Conservation (phyloP, 2,888 invertebrate species). For the Drosophila parthenogenetica region DNA sequence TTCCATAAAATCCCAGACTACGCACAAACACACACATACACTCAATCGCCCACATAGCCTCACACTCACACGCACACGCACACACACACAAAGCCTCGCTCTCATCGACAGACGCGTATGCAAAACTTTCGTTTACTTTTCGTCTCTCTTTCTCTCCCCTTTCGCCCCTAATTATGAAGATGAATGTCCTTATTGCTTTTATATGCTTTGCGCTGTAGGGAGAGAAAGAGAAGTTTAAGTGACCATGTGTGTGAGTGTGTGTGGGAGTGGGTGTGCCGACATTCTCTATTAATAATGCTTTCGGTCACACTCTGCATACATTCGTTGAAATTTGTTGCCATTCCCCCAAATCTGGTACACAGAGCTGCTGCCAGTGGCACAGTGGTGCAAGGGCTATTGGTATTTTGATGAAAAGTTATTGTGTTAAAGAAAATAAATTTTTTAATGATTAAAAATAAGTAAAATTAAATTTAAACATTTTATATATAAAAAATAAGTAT, state of each 20-base stretch:
- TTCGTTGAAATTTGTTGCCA: slow-evolving; percentile 72
- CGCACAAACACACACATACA: slow-evolving; percentile 8
- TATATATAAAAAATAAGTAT: background rate
- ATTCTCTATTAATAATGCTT: slow-evolving; percentile 79
- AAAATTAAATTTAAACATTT: background rate
- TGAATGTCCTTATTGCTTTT: slow-evolving; percentile 79
- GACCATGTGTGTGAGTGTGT: slow-evolving; percentile 24
- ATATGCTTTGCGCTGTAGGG: slow-evolving; percentile 55
- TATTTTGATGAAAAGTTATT: background rate
- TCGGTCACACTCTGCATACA: slow-evolving; percentile 80
- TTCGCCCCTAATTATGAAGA: slow-evolving; percentile 74
- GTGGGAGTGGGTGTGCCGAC: slow-evolving; percentile 59
- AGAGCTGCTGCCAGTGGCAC: slow-evolving; percentile 27
- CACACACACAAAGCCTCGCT: slow-evolving; percentile 17
- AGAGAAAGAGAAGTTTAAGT: background rate
- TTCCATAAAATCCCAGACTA: slow-evolving; percentile 62
- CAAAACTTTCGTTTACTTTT: slow-evolving; percentile 65
- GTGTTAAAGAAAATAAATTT: background rate
- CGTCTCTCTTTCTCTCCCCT: slow-evolving; percentile 13
- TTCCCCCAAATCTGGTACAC: slow-evolving; percentile 26
- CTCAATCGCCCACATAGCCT: background rate
- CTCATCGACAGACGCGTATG: slow-evolving; percentile 58
- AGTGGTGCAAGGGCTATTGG: slow-evolving; percentile 14
- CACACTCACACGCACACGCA: slow-evolving; percentile 7
- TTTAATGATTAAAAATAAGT: background rate